Percentiles rank a stretch among this genome's conserved stretches.
These are phyloP conservation scores for Mormyrops boulengeri DNA, from an alignment of 2,797 vertebrate species.

Conservation along the genomic window DNA sequence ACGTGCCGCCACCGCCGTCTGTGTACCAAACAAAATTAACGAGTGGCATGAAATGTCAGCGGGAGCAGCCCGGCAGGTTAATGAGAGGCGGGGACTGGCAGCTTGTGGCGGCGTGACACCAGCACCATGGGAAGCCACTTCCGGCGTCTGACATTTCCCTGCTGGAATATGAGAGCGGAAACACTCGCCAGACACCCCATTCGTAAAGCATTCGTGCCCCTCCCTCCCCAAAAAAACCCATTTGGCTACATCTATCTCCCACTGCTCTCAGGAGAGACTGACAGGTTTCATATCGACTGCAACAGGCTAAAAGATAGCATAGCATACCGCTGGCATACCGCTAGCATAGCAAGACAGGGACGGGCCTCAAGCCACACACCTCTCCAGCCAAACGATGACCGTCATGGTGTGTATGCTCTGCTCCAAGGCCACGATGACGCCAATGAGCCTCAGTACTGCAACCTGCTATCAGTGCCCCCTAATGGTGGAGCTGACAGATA, in stretches of 20 bases:
- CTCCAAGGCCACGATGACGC: background rate
- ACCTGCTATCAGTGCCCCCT: background rate
- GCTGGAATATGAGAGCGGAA: background rate
- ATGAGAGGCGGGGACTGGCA: slow-evolving; percentile 15
- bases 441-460: background rate
- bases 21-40: slow-evolving; percentile 31
- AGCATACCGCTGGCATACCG: background rate
- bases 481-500: background rate
- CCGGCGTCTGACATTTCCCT: slow-evolving; percentile 27
- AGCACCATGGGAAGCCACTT: background rate
- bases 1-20: slow-evolving; percentile 16
- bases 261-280: background rate
- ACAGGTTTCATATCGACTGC: background rate
- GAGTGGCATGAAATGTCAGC: slow-evolving; percentile 30
- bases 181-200: background rate
- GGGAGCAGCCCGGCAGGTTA: slow-evolving; percentile 13
- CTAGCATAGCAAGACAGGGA: background rate
- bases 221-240: background rate
- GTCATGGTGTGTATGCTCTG: background rate
- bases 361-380: background rate
- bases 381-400: background rate
- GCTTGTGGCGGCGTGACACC: background rate
- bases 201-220: background rate
- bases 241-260: too few relatives aligned
- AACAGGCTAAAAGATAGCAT: background rate